Percentiles rank a stretch among this genome's conserved stretches.
Evolutionary conservation across 2,797 vertebrate species (phyloP).

Genomic region (Megaceryle alcyon): DNA sequence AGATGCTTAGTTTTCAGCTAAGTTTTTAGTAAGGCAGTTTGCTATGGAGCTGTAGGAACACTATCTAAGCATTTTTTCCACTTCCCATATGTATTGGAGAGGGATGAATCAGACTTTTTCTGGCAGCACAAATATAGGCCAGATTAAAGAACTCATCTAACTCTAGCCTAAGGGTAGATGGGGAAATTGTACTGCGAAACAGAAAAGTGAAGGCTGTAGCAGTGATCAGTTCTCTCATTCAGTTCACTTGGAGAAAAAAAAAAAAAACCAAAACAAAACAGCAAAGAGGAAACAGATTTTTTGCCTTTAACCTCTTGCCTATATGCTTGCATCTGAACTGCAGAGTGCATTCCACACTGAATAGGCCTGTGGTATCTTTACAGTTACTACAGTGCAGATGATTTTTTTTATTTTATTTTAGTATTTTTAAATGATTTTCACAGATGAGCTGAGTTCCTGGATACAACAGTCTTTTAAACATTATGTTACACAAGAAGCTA

Average conservation of each 20-base stretch:
- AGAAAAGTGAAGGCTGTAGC: background rate
- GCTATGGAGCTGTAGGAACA: fast-evolving
- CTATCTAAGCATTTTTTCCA: background rate
- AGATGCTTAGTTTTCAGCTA: too few relatives aligned
- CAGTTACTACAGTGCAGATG: background rate
- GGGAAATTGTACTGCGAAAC: background rate
- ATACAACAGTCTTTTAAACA: slow-evolving; percentile 93
- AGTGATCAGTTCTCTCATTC: background rate
- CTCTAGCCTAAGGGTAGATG: background rate
- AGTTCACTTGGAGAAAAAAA: background rate
- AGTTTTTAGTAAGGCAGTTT: background rate
- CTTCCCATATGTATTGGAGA: background rate
- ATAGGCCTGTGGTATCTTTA: background rate
- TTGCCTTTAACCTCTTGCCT: background rate
- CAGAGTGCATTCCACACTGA: background rate
- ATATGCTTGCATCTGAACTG: background rate
- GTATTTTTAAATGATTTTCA: slow-evolving; percentile 23
- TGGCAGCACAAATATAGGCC: background rate
- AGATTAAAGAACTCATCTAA: background rate
- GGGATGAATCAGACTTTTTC: background rate
- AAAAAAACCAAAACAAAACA: background rate
- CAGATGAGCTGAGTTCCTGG: slow-evolving; percentile 93
- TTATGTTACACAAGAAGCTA: slow-evolving; percentile 92
- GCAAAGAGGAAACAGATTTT: background rate
- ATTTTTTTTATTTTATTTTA: background rate